These are phyloP conservation scores for Struthio camelus DNA, from an alignment of 2,113 vertebrate genomes.

Conservation along the genomic window DNA sequence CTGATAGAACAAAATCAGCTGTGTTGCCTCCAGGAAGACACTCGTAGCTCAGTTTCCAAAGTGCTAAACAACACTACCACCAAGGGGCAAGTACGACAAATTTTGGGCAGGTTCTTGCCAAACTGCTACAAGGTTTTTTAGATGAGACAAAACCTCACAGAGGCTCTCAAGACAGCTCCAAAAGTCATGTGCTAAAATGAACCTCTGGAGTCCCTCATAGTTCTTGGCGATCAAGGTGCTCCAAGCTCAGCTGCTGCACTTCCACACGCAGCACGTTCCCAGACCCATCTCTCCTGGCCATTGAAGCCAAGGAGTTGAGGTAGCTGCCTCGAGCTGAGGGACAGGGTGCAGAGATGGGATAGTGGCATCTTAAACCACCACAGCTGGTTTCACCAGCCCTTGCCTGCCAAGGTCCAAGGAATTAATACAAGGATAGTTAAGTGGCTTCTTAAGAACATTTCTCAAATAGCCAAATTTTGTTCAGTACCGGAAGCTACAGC, in stretches of 20 bases:
- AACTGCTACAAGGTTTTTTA: not conserved
- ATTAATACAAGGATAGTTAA: rapidly evolving
- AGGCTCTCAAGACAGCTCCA: not conserved
- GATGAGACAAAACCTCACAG: not conserved
- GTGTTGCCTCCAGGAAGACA: not conserved
- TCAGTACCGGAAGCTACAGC: not conserved
- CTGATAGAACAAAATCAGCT: not conserved
- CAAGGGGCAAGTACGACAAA: not conserved
- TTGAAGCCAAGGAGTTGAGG: not conserved
- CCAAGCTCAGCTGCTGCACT: not conserved
- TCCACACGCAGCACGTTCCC: not conserved
- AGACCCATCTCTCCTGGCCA: not conserved
- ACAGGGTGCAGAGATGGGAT: not conserved
- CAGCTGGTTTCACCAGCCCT: not conserved
- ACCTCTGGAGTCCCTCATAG: not conserved
- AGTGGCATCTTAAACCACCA: not conserved
- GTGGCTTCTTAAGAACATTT: not conserved
- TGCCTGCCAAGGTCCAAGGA: not conserved
- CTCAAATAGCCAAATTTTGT: not conserved
- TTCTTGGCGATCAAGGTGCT: not conserved
- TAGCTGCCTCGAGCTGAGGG: not conserved
- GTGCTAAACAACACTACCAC: not conserved
- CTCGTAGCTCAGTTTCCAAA: not conserved
- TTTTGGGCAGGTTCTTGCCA: not conserved
- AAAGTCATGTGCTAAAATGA: not conserved